Conservation (phyloP, 2,797 vertebrate species). For the Loris lydekkerianus region DNA sequence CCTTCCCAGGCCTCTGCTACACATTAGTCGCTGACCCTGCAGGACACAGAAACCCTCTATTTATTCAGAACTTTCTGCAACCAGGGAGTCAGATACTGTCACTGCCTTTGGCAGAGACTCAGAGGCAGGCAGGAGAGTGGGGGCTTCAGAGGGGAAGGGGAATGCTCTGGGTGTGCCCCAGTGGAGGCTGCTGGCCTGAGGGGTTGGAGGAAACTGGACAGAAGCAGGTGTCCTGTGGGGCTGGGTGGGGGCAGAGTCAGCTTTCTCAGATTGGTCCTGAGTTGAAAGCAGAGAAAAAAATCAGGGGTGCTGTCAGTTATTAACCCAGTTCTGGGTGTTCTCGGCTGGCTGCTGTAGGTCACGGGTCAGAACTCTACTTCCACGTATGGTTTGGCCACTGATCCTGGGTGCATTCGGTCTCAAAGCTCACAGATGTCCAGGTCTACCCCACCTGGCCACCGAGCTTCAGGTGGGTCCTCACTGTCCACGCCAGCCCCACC, state of each 20-base stretch:
- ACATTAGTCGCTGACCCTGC: neutral
- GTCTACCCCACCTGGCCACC: neutral
- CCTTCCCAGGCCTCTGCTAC: neutral
- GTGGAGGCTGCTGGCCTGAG: rapidly evolving
- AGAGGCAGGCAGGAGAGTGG: neutral
- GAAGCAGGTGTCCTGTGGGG: neutral
- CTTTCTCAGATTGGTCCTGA: neutral
- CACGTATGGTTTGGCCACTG: neutral
- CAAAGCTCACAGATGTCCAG: too few relatives aligned
- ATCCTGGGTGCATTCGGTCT: neutral
- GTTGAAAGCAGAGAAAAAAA: too few relatives aligned
- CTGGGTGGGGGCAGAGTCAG: neutral
- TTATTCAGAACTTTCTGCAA: neutral
- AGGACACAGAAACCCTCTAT: too few relatives aligned
- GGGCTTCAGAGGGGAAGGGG: rapidly evolving
- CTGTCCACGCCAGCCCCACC: neutral
- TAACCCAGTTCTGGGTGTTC: neutral
- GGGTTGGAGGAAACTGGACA: rapidly evolving
- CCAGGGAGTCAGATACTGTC: too few relatives aligned
- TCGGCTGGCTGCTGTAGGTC: neutral
- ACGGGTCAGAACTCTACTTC: neutral
- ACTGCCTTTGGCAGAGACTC: neutral
- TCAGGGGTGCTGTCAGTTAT: too few relatives aligned
- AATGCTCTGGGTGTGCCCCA: neutral
- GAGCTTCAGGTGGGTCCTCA: too few relatives aligned